Conservation (phyloP, 1,140 invertebrate genomes). For the Drosophila athabasca region DNA sequence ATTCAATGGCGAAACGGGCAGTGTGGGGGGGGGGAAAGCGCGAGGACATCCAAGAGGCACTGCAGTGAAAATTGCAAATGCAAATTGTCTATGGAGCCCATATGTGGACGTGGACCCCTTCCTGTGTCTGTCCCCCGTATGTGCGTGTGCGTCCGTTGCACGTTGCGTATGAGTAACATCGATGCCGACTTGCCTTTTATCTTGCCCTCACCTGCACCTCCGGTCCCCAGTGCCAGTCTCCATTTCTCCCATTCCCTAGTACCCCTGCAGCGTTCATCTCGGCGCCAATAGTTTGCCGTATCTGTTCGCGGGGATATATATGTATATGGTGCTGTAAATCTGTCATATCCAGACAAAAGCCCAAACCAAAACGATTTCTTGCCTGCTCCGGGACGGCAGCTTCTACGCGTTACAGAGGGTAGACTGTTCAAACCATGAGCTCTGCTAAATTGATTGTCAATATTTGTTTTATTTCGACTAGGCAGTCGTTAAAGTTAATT, state of each 20-base stretch:
- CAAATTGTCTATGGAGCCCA: slow-evolving; percentile 63
- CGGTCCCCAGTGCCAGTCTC: slow-evolving; percentile 11
- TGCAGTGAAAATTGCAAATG: slow-evolving; percentile 53
- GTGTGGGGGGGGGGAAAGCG: not conserved
- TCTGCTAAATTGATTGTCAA: slow-evolving; percentile 9
- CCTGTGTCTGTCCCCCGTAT: not conserved
- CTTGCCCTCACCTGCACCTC: slow-evolving; percentile 16
- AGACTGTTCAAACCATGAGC: too few relatives aligned
- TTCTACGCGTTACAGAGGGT: not conserved
- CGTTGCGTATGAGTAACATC: slow-evolving; percentile 65
- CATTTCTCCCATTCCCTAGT: slow-evolving; percentile 22
- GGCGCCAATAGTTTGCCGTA: slow-evolving; percentile 74
- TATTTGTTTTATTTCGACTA: slow-evolving; percentile 11
- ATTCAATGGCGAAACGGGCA: slow-evolving; percentile 10
- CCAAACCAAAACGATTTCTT: slow-evolving; percentile 33
- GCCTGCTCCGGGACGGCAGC: not conserved
- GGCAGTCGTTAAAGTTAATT: slow-evolving; percentile 5
- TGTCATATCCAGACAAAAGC: slow-evolving; percentile 69
- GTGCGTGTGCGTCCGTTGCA: slow-evolving; percentile 25
- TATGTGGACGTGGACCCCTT: not conserved
- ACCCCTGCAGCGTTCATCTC: slow-evolving; percentile 48
- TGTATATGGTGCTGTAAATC: slow-evolving; percentile 69
- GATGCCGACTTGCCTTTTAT: slow-evolving; percentile 43
- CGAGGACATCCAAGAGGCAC: slow-evolving; percentile 26
- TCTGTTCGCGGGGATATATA: slow-evolving; percentile 63